Percentiles rank a stretch among this genome's conserved stretches.
phyloP scores from a whole-genome alignment of 1,140 invertebrate genomes.

The Lethrus apterus region DNA sequence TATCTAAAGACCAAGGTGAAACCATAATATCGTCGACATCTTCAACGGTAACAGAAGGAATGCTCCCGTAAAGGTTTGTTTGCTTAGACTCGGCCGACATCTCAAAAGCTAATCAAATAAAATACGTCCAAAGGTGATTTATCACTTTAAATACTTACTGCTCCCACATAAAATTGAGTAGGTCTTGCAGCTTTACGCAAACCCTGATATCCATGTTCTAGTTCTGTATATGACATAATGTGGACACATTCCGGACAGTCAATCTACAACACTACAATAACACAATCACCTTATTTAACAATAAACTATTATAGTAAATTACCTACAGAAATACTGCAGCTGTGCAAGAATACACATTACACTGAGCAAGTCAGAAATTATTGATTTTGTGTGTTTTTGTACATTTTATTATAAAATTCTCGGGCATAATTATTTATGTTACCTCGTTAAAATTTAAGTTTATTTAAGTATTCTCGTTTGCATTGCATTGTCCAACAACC shows the following conservation, averaged over 20 bases:
- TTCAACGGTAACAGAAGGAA: slow-evolving; percentile 43
- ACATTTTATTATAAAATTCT: too few species aligned
- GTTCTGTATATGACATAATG: slow-evolving; percentile 78
- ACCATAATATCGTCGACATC: slow-evolving; percentile 43
- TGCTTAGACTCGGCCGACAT: neutral
- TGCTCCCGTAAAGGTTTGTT: slow-evolving; percentile 14
- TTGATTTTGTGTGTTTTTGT: slow-evolving; percentile 20
- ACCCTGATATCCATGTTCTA: slow-evolving; percentile 83
- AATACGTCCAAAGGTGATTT: neutral
- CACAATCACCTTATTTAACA: neutral
- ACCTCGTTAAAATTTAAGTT: too few species aligned
- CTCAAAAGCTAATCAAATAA: neutral
- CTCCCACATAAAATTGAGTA: slow-evolving; percentile 51
- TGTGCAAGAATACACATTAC: slow-evolving; percentile 8
- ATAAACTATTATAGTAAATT: slow-evolving; percentile 1
- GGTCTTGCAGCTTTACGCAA: slow-evolving; percentile 53
- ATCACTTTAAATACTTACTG: slow-evolving; percentile 32
- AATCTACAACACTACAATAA: slow-evolving; percentile 26
- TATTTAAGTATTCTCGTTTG: too few species aligned
- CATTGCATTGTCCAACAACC: too few species aligned
- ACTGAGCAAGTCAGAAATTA: slow-evolving; percentile 27
- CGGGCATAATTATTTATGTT: too few species aligned
- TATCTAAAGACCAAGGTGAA: too few species aligned
- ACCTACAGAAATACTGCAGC: slow-evolving; percentile 5
- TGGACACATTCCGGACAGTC: slow-evolving; percentile 5